Conservation (phyloP, 2,113 vertebrate genomes). For the Shinisaurus crocodilurus region DNA sequence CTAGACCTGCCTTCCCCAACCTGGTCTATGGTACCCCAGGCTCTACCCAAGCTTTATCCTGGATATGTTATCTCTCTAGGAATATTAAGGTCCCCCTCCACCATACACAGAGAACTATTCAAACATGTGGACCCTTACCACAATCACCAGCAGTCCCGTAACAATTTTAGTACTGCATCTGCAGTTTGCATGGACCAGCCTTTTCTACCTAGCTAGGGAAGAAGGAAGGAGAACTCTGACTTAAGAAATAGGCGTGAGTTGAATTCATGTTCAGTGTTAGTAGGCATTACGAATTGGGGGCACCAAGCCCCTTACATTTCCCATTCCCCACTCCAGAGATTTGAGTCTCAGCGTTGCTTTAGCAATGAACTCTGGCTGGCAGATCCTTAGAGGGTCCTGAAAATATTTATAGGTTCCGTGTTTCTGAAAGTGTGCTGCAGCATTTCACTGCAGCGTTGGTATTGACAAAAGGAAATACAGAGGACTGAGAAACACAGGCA, state of each 20-base stretch:
- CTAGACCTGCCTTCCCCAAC: neutral
- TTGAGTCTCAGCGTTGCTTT: neutral
- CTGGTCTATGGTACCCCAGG: too few relatives aligned
- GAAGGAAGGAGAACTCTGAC: neutral
- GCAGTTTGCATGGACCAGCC: neutral
- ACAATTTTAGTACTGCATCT: neutral
- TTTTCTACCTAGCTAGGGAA: neutral
- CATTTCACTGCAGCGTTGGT: neutral
- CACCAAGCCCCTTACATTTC: neutral
- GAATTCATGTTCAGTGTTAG: too few relatives aligned
- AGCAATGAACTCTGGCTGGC: neutral
- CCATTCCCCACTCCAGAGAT: neutral
- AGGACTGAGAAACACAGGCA: slow-evolving; percentile 6
- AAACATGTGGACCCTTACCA: neutral
- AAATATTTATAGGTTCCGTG: neutral
- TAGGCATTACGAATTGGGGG: neutral
- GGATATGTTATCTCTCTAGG: neutral
- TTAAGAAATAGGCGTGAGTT: too few relatives aligned
- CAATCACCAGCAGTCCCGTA: neutral
- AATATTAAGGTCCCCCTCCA: too few relatives aligned
- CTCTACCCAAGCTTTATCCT: too few relatives aligned
- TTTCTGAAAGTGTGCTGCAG: neutral
- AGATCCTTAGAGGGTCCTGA: neutral
- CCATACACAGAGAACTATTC: neutral
- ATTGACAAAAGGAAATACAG: slow-evolving; percentile 26